These are phyloP conservation scores for Drosophila subpulchrella DNA, from an alignment of 1,140 invertebrate genomes.

Conservation along the genomic window DNA sequence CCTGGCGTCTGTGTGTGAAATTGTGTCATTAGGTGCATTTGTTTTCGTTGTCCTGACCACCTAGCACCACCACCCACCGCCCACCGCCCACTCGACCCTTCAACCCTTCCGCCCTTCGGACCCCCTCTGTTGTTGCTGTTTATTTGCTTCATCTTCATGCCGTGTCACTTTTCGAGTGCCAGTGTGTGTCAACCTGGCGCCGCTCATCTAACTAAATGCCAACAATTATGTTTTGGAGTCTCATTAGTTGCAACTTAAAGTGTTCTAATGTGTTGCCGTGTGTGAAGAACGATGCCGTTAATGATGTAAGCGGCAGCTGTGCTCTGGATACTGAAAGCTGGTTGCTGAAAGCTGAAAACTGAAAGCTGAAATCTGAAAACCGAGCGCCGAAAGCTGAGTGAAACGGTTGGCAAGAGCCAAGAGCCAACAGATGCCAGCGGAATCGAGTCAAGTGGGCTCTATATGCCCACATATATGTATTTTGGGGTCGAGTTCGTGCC, in stretches of 20 bases:
- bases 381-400: slow-evolving; percentile 40
- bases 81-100: slow-evolving; percentile 4
- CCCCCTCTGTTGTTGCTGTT: slow-evolving; percentile 45
- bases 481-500: slow-evolving; percentile 72
- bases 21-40: slow-evolving; percentile 83
- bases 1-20: slow-evolving; percentile 44
- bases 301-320: slow-evolving; percentile 71
- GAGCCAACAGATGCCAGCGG: slow-evolving; percentile 26
- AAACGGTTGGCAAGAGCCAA: background rate
- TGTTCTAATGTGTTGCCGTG: slow-evolving; percentile 66
- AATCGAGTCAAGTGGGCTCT: slow-evolving; percentile 49
- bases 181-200: slow-evolving; percentile 49
- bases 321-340: slow-evolving; percentile 29
- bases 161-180: slow-evolving; percentile 63
- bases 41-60: slow-evolving; percentile 72
- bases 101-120: background rate
- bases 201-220: slow-evolving; percentile 72
- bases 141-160: slow-evolving; percentile 66
- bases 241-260: slow-evolving; percentile 81
- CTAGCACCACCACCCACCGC: slow-evolving; percentile 6
- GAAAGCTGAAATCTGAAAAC: slow-evolving; percentile 1
- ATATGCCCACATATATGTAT: slow-evolving; percentile 18
- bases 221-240: slow-evolving; percentile 83
- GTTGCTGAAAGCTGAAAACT: slow-evolving; percentile 16
- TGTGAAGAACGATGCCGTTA: slow-evolving; percentile 79